These are phyloP conservation scores for Morus bassanus DNA, from an alignment of 2,797 vertebrate species.

Conservation along the genomic window DNA sequence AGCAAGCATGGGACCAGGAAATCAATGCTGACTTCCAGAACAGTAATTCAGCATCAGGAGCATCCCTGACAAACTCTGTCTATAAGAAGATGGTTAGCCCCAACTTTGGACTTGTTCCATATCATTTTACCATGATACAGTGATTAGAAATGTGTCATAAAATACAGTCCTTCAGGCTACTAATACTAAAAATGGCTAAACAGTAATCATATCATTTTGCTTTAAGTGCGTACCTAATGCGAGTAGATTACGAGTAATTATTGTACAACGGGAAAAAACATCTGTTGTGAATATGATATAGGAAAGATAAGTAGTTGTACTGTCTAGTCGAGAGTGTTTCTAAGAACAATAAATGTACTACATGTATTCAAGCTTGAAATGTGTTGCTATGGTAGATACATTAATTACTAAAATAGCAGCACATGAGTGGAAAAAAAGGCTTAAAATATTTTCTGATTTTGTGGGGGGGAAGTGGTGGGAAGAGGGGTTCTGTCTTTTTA, in stretches of 20 bases:
- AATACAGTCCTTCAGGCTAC: neutral
- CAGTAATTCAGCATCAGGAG: neutral
- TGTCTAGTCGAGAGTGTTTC: neutral
- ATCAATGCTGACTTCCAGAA: neutral
- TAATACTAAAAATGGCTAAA: neutral
- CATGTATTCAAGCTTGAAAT: neutral
- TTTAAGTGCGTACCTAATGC: neutral
- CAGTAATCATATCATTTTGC: neutral
- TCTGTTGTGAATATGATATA: neutral
- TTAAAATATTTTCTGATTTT: neutral
- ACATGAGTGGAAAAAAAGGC: neutral
- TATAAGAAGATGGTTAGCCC: neutral
- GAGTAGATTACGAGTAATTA: neutral
- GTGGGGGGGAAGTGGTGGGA: rapidly evolving
- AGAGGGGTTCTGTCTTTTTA: neutral
- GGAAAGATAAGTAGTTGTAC: conserved; percentile 1
- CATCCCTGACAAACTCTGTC: neutral
- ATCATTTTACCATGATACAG: neutral
- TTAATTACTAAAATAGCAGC: conserved; percentile 22
- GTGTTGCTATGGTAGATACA: neutral
- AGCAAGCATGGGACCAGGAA: neutral
- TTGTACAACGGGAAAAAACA: neutral
- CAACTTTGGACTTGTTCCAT: neutral
- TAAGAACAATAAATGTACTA: neutral
- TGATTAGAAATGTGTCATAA: neutral